These are phyloP conservation scores for Aix galericulata DNA, from an alignment of 2,113 vertebrate genomes.

Conservation along the genomic window DNA sequence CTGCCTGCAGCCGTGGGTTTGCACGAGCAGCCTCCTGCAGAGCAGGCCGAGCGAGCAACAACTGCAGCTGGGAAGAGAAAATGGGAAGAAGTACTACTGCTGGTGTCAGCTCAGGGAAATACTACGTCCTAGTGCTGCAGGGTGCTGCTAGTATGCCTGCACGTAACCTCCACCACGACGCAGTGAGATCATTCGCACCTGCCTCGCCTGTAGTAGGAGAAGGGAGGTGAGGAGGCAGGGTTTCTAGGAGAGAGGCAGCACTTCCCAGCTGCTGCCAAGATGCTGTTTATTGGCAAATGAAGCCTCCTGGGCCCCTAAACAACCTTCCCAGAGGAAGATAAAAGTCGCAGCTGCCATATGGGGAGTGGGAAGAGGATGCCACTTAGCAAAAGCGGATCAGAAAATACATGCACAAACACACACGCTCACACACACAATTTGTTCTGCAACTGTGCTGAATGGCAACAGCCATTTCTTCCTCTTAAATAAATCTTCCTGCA, in stretches of 20 bases:
- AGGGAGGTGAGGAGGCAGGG: conserved; percentile 51
- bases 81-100: neutral
- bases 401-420: conserved; percentile 76
- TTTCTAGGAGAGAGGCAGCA: conserved; percentile 58
- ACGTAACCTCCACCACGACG: conserved; percentile 34
- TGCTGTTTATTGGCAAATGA: conserved; percentile 75
- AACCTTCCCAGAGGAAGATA: conserved; percentile 71
- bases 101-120: conserved; percentile 34
- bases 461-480: conserved; percentile 17
- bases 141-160: conserved; percentile 38
- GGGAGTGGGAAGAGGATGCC: conserved; percentile 79
- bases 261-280: conserved; percentile 75
- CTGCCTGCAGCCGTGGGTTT: neutral
- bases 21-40: neutral
- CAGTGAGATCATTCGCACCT: conserved; percentile 70
- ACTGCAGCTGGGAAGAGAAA: neutral
- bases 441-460: conserved; percentile 42
- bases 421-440: conserved; percentile 60
- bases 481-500: neutral
- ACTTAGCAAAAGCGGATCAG: conserved; percentile 75
- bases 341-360: conserved; percentile 76
- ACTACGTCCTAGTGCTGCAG: conserved; percentile 23
- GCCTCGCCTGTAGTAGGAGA: conserved; percentile 49
- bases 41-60: neutral
- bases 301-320: conserved; percentile 73